Evolutionary conservation across 2,888 invertebrate genomes (phyloP), one percentile per base, ranked within the genome.

Genomic region (Drosophila pegasa): DNA sequence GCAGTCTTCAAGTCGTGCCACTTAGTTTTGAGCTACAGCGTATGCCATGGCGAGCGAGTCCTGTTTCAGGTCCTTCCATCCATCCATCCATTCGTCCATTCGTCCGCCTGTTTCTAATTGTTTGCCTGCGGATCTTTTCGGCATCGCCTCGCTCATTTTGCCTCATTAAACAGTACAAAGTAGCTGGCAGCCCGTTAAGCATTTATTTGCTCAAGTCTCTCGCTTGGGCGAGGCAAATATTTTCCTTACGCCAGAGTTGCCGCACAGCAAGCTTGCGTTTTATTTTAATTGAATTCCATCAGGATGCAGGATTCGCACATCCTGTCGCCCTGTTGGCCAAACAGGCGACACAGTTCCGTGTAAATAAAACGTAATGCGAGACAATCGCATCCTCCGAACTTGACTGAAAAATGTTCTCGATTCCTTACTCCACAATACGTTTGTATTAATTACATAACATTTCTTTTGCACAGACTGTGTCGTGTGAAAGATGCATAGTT

Each of bases 371-470:
- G 70, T 31, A 69, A 54, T 72, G 55, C 20, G 76, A 62, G 61
- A 67, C 61, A 45, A 59, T 72, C 54, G 29, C 37, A 62, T 43
- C n/a, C n/a, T n/a, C 56, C 27, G 33, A 63, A 20, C 48, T 48
- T 37, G 47, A 47, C 55, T 66, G 43, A 45, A 35, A 50, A 56
- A 38, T 38, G 45, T 25, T 25, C 16, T 40, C 64, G 38, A 25
- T 43, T 31, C 31, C 20, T 6, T 16, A 18, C 35, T 16, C 35
- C 48, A 58, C 62, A 62, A 64, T 59, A 31, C 50, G 25, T 57
- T 40, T 61, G 62, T 77, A 77, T 77, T 74, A 74, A 77, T 77
- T 77, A 71, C 77, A 70, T 63, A 70, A 77, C 73, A 77, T 70
- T 67, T 64, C 40, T 65, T 59, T 52, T 33, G 18, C 18, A 5